These are phyloP conservation scores for Eulithis testata DNA, from an alignment of 2,888 invertebrate species.

Conservation along the genomic window DNA sequence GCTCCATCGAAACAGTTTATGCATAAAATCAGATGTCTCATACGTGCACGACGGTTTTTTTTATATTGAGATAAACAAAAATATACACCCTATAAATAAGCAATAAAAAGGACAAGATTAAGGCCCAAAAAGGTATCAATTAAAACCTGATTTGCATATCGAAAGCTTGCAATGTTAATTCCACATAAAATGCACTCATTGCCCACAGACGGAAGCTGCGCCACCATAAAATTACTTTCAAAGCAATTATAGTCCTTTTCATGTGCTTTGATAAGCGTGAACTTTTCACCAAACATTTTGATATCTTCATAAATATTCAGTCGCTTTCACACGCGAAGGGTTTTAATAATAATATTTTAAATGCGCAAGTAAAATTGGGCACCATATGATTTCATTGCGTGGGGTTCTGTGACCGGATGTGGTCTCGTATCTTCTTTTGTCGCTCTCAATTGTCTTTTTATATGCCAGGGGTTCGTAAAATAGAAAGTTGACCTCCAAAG, in stretches of 20 bases:
- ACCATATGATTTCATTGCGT: conserved; percentile 52
- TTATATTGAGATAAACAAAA: conserved; percentile 28
- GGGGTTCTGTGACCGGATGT: conserved; percentile 55
- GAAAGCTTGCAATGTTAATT: conserved; percentile 60
- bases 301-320: conserved; percentile 74
- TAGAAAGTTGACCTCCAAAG: conserved; percentile 67
- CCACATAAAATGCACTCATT: conserved; percentile 55
- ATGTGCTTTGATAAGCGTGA: conserved; percentile 58
- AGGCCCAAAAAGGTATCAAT: conserved; percentile 48
- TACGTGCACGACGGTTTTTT: conserved; percentile 10
- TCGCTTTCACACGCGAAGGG: conserved; percentile 69
- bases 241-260: conserved; percentile 65
- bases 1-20: conserved; percentile 32
- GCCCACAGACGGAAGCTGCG: conserved; percentile 50
- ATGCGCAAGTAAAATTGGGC: conserved; percentile 49
- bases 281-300: conserved; percentile 58
- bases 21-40: conserved; percentile 23
- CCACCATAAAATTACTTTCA: conserved; percentile 68
- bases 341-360: conserved; percentile 52
- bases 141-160: conserved; percentile 57
- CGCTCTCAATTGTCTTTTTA: conserved; percentile 65
- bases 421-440: conserved; percentile 56
- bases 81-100: conserved; percentile 39
- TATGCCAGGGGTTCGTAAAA: conserved; percentile 62
- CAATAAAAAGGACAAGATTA: conserved; percentile 41